Evolutionary conservation across 2,888 invertebrate species (phyloP).

Genomic region (Atethmia centrago): DNA sequence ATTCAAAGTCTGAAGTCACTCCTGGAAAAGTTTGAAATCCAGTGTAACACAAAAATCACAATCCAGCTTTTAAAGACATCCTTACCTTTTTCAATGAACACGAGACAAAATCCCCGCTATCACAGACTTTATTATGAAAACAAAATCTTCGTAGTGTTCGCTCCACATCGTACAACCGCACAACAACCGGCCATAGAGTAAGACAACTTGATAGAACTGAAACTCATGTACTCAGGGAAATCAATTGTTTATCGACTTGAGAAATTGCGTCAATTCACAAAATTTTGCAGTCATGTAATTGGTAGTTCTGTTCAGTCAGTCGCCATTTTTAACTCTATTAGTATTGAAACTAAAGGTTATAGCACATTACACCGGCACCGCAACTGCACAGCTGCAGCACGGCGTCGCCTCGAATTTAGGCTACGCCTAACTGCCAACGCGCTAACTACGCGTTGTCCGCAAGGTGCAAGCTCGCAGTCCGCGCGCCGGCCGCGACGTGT

Average conservation of each 20-base stretch:
- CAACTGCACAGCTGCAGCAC: too few species aligned
- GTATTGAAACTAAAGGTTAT: too few species aligned
- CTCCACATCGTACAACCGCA: constrained; percentile 33
- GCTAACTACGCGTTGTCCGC: too few species aligned
- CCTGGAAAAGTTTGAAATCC: background rate
- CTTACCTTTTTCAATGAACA: constrained; percentile 37
- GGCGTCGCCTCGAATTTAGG: too few species aligned
- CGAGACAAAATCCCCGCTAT: constrained; percentile 15
- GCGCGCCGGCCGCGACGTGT: too few species aligned
- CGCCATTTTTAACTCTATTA: too few species aligned
- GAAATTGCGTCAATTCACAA: background rate
- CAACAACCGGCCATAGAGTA: constrained; percentile 41
- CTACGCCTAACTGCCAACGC: too few species aligned
- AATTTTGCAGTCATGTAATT: too few species aligned
- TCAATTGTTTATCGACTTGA: background rate
- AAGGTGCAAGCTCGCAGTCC: too few species aligned
- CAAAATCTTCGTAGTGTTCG: constrained; percentile 44
- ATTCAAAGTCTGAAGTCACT: background rate
- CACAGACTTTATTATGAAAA: constrained; percentile 48
- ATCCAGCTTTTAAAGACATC: background rate
- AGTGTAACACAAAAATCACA: background rate
- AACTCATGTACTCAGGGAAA: background rate
- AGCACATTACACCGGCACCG: too few species aligned
- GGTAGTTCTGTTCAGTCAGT: too few species aligned
- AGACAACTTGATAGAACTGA: background rate